These are phyloP conservation scores for Morbakka virulenta DNA, from an alignment of 30 jellyfish, hydroid and myxozoan genomes.

Conservation along the genomic window DNA sequence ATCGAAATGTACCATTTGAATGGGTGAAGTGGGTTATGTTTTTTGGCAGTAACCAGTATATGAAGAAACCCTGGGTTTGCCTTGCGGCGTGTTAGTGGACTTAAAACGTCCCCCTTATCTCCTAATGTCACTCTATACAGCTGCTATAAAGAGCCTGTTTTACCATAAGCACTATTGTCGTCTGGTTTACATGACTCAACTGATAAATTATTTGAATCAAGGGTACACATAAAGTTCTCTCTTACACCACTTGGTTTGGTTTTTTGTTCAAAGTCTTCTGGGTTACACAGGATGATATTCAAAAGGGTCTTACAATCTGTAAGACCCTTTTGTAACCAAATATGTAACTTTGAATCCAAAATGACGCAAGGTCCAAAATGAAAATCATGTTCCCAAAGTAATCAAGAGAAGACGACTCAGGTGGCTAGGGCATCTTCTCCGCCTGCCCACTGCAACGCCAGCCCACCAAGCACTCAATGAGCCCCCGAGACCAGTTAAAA, in stretches of 20 bases:
- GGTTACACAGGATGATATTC: constrained; percentile 16
- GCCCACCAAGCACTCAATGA: too few relatives aligned
- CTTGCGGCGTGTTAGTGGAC: not conserved
- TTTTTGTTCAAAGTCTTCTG: constrained; percentile 28
- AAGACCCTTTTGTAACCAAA: too few relatives aligned
- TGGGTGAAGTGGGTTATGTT: not conserved
- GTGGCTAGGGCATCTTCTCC: too few relatives aligned
- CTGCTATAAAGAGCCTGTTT: not conserved
- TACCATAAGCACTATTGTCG: constrained; percentile 42
- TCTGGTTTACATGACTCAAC: constrained; percentile 28
- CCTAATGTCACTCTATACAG: not conserved
- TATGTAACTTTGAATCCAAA: too few relatives aligned
- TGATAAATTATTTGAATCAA: not conserved
- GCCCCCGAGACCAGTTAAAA: too few relatives aligned
- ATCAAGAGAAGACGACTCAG: too few relatives aligned
- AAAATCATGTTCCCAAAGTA: too few relatives aligned
- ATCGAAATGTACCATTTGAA: not conserved
- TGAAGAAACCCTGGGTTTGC: constrained; percentile 11
- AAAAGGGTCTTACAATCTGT: constrained; percentile 12
- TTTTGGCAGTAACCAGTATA: constrained; percentile 10
- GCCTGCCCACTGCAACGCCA: too few relatives aligned
- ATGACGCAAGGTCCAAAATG: too few relatives aligned
- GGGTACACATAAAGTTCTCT: constrained; percentile 35
- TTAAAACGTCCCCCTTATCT: not conserved
- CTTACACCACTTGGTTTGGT: constrained; percentile 25